Evolutionary conservation across 2,888 invertebrate genomes (phyloP), one percentile per base, ranked within the genome.

Genomic region (Brachyptera putata): DNA sequence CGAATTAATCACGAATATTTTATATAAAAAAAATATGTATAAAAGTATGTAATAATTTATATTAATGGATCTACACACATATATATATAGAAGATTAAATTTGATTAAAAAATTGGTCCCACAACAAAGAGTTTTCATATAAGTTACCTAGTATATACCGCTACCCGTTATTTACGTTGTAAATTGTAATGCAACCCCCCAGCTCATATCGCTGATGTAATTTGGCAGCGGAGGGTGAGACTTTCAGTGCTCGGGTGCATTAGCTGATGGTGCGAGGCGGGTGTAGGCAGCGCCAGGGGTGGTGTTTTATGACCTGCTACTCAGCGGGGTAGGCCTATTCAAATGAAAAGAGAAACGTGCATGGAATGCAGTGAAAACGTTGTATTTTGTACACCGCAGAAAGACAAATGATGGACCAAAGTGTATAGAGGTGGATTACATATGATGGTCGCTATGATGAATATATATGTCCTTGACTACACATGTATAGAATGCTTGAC

Each of bases 161-260:
- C n/a, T n/a, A n/a, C n/a, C n/a, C n/a, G n/a, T n/a, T n/a, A n/a
- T n/a, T n/a, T n/a, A n/a, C n/a, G n/a, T n/a, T n/a, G n/a, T n/a
- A n/a, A n/a, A n/a, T n/a, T 46, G 24, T 46, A 46, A 46, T 46
- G 46, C 46, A 30, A 46, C 46, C 46, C 43, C 46, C n/a, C 11
- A 16, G 7, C 14, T 5, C 21, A 11, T 22, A 21, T 46, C 11
- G 46, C 24, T 13, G 46, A 21, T n/a, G 46, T 46, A 46, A 46
- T 46, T 46, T 46, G 46, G 46, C 46, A 46, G 46, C 21, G n/a
- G 18, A 21, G 41, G 41, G 7, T 16, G 41, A 18, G 13, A 14
- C 13, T 16, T 41, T 41, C n/a, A 1, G 41, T 3, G 37, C 37
- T 14, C 2, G 4, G 43, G 43, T 16, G 18, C 43, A 43, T 7